Evolutionary conservation across 2,888 invertebrate species (phyloP), one percentile per base, ranked within the genome.

Genomic region (Ornithoptera priamus): DNA sequence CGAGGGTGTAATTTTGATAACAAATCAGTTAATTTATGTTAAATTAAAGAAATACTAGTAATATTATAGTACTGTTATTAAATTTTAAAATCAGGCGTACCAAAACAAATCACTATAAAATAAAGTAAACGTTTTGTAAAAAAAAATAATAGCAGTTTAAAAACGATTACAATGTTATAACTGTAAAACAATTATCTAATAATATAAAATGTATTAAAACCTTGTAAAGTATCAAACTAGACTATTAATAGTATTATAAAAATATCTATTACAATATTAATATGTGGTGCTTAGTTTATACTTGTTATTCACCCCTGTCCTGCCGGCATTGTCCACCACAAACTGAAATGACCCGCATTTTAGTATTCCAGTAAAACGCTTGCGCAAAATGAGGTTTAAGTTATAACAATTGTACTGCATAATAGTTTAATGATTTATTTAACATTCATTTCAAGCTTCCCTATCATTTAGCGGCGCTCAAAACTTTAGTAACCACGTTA

Each of bases 311-410:
- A 71, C 71, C 75, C 71, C 68, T 74, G 74, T 71, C 71, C 71
- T 67, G 74, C 74, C 71, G 72, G 81, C 81, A 85, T 89, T 88
- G 87, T 89, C 85, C 86, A 83, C 83, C 79, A 72, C 81, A 81
- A 81, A 85, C 87, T 87, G 86, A 87, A 87, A 86, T 84, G 85
- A 78, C 85, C 82, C 83, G 84, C 85, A 87, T 86, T 87, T 86
- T 82, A 86, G 82, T 83, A 78, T 84, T 73, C 76, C 74, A 75
- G 77, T 81, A 78, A 84, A 84, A 84, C 78, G 78, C 80, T 83
- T 79, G 75, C 84, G 84, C 85, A 83, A 83, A 85, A 84, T 85
- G 81, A 85, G 83, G 77, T 79, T 82, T 81, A 82, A 83, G 80
- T 81, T 83, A 83, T 81, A 78, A 79, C 77, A 70, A 74, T 76